Evolutionary conservation across 2,888 invertebrate species (phyloP), one percentile per base, ranked within the genome.

Genomic region (Drosophila longiperda): DNA sequence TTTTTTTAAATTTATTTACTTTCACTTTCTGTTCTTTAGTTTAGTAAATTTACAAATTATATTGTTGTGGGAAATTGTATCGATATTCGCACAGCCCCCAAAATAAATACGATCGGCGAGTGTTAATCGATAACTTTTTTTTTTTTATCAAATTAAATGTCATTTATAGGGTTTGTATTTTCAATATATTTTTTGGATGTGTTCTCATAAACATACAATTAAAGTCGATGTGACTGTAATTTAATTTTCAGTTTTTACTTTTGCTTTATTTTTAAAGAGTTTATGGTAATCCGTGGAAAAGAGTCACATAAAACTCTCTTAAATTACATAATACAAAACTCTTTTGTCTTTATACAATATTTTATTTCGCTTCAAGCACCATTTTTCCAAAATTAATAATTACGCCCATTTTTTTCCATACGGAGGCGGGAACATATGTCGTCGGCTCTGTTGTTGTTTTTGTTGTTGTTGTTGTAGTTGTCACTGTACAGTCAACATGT

Each of bases 361-460:
- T 45, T 45, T 45, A 12, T 8, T 15, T 1, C 4, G 23, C 3
- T 17, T n/a, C 36, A 26, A 23, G 26, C 12, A 45, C 45, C 42
- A 40, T 38, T 2, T 40, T 26, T 20, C 62, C 38, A 38, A 36
- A 38, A 40, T 54, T 63, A 45, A 57, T 42, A 15, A 57, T 32
- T 9, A 32, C 9, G 57, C 6, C n/a, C 20, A 5, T 20, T 20
- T 42, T 17, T 11, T 3, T 6, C 57, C 57, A 57, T 4, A 12
- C 3, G 12, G 26, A 42, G 11, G 7, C 11, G 8, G 26, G 9
- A 9, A 42, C 1, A 32, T 20, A 3, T 5, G 9, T 15, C 1
- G 20, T 17, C 8, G 55, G 12, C 8, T 26, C 26, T 8, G 8
- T n/a, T 12, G 38, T 26, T n/a, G 54, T 36, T 49, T 3, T 11